Evolutionary conservation across 2,888 invertebrate species (phyloP).

Genomic region (Acanthosoma haemorrhoidale): DNA sequence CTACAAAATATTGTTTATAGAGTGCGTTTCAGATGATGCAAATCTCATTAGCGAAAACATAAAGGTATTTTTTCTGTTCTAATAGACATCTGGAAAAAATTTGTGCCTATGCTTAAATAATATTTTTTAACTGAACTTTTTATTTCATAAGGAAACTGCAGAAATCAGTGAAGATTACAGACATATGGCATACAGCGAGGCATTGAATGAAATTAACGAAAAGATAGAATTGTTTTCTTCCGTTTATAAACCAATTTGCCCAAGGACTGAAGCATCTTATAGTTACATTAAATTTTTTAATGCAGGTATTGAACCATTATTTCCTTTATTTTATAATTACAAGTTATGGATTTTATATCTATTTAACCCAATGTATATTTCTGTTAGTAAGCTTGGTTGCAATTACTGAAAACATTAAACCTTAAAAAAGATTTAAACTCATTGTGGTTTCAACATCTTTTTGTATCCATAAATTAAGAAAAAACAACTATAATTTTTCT

Average conservation of each 20-base stretch:
- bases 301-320: conserved; percentile 51
- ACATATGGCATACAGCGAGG: conserved; percentile 68
- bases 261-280: conserved; percentile 49
- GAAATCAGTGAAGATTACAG: conserved; percentile 82
- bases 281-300: conserved; percentile 55
- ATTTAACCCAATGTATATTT: no score
- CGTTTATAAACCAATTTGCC: conserved; percentile 72
- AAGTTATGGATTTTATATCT: no score
- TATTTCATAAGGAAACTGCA: conserved; percentile 62
- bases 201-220: conserved; percentile 71
- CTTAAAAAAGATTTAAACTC: no score
- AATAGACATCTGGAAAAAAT: neutral
- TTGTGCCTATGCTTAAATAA: neutral
- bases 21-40: conserved; percentile 82
- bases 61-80: conserved; percentile 47
- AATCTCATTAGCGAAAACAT: conserved; percentile 66
- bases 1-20: conserved; percentile 83
- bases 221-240: conserved; percentile 79
- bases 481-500: no score
- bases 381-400: no score
- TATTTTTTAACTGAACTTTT: neutral
- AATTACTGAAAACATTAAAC: no score
- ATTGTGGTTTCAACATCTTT: no score
- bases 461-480: no score
- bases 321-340: no score